Evolutionary conservation across 2,113 vertebrate species (phyloP).

Genomic region (Colius striatus): DNA sequence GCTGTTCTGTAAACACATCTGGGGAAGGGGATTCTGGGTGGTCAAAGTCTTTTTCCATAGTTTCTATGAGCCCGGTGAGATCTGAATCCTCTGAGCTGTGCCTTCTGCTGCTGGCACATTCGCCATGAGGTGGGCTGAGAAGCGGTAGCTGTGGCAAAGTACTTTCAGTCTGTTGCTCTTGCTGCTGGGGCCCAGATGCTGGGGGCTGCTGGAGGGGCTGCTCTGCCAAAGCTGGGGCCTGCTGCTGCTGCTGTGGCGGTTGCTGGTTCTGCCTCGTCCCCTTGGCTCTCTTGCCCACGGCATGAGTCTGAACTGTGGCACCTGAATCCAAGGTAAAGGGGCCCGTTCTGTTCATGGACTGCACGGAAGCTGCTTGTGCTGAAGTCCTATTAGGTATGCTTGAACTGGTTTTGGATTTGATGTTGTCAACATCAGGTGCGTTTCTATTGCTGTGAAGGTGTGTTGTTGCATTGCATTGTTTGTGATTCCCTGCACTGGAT

Average conservation of each 20-base stretch:
- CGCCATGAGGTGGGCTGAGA: slow-evolving; percentile 46
- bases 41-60: slow-evolving; percentile 96
- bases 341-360: slow-evolving; percentile 74
- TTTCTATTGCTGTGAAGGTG: slow-evolving; percentile 79
- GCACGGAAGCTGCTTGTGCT: slow-evolving; percentile 76
- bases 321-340: slow-evolving; percentile 75
- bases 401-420: slow-evolving; percentile 81
- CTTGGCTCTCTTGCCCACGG: slow-evolving; percentile 80
- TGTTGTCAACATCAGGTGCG: slow-evolving; percentile 79
- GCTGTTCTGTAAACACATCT: slow-evolving; percentile 87
- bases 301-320: slow-evolving; percentile 73
- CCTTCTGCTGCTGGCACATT: slow-evolving; percentile 71
- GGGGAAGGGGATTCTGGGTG: slow-evolving; percentile 83
- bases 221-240: slow-evolving; percentile 72
- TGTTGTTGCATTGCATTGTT: slow-evolving; percentile 78
- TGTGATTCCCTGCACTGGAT: slow-evolving; percentile 74
- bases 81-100: slow-evolving; percentile 89
- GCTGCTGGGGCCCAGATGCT: slow-evolving; percentile 73
- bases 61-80: slow-evolving; percentile 89
- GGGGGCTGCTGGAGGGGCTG: slow-evolving; percentile 72
- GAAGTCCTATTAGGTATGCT: slow-evolving; percentile 77
- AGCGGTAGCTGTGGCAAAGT: slow-evolving; percentile 58
- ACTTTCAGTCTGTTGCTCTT: slow-evolving; percentile 74
- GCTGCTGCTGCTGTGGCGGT: slow-evolving; percentile 65
- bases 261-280: slow-evolving; percentile 75